phyloP scores from a whole-genome alignment of 2,113 vertebrate genomes.

The Pavo muticus region DNA sequence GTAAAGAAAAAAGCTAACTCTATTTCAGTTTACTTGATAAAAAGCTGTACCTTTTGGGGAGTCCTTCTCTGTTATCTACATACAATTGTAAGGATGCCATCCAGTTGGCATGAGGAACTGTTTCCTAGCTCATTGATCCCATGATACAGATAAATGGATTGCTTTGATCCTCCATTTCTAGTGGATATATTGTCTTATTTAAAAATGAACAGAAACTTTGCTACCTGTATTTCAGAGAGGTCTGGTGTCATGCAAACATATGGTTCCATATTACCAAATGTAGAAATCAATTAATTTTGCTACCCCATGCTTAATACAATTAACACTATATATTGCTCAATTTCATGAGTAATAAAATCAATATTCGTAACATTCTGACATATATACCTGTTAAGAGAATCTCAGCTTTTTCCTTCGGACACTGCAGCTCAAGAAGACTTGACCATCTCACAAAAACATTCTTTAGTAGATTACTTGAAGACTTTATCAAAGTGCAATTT shows the following conservation, averaged over 20 bases:
- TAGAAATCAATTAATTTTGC: neutral
- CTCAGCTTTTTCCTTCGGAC: neutral
- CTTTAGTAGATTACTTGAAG: neutral
- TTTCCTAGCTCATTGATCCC: neutral
- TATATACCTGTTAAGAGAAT: neutral
- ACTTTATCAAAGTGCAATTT: neutral
- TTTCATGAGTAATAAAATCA: neutral
- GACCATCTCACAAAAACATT: neutral
- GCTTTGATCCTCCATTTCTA: neutral
- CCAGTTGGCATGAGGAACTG: neutral
- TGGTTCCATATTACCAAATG: neutral
- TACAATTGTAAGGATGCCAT: neutral
- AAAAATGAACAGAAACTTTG: neutral
- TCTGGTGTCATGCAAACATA: neutral
- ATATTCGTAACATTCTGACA: neutral
- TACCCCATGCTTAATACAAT: neutral
- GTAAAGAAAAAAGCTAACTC: slow-evolving; percentile 5
- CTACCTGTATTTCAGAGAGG: neutral
- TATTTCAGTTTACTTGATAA: neutral
- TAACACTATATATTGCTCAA: neutral
- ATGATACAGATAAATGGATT: slow-evolving; percentile 21
- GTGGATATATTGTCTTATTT: neutral
- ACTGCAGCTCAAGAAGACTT: neutral
- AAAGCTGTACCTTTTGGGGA: neutral
- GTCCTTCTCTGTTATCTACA: neutral